Evolutionary conservation across 2,797 vertebrate species (phyloP).

Genomic region (Molothrus ater): DNA sequence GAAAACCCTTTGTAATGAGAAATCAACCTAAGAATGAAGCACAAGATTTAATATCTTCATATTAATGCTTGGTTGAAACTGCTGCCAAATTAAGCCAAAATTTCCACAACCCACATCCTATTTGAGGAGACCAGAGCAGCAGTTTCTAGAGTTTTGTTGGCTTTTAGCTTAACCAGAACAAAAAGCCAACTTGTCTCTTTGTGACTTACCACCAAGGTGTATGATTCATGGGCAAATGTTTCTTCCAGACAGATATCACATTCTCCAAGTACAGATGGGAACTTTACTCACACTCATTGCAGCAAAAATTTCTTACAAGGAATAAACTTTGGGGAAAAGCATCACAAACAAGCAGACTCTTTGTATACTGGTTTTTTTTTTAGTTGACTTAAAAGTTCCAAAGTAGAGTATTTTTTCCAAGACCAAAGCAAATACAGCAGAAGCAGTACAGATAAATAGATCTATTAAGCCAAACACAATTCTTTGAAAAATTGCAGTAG

Average conservation of each 20-base stretch:
- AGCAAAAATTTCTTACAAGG: neutral
- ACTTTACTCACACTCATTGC: neutral
- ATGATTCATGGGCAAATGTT: neutral
- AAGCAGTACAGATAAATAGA: slow-evolving; percentile 50
- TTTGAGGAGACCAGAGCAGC: neutral
- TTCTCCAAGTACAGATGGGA: neutral
- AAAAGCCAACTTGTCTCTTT: neutral
- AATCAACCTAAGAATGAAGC: neutral
- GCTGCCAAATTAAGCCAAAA: neutral
- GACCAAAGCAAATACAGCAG: slow-evolving; percentile 61
- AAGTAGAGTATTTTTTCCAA: slow-evolving; percentile 53
- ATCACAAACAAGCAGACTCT: slow-evolving; percentile 59
- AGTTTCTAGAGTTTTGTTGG: neutral
- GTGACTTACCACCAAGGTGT: neutral
- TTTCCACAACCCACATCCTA: neutral
- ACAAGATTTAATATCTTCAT: neutral
- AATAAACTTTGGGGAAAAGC: slow-evolving; percentile 20
- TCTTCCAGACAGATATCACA: neutral
- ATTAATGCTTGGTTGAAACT: neutral
- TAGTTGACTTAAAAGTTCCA: slow-evolving; percentile 55
- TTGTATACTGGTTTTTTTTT: neutral
- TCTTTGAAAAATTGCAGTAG: neutral
- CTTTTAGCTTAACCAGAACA: neutral
- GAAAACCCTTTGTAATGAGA: neutral
- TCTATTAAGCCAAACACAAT: slow-evolving; percentile 41